phyloP scores from a whole-genome alignment of 1,140 invertebrate species.

The Halictus rubicundus region DNA sequence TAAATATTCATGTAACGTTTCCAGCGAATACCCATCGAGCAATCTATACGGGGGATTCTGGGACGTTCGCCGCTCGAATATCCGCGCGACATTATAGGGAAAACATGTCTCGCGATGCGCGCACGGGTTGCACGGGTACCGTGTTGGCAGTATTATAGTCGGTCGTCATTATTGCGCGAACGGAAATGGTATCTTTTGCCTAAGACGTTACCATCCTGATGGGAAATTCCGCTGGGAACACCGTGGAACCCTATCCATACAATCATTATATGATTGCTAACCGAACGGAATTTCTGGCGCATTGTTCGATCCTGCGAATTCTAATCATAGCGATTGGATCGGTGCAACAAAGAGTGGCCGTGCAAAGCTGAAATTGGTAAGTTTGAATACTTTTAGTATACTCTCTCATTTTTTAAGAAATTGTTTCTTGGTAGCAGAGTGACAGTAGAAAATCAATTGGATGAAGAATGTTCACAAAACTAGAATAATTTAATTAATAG shows the following conservation, averaged over 20 bases:
- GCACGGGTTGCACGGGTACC: not conserved
- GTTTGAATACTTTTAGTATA: too few species aligned
- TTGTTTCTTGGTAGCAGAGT: too few species aligned
- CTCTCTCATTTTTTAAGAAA: too few species aligned
- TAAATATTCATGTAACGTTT: conserved; percentile 45
- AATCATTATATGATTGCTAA: too few species aligned
- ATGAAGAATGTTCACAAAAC: too few species aligned
- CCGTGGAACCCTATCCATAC: not conserved
- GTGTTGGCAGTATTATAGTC: not conserved
- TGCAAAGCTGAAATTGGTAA: too few species aligned
- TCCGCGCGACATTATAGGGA: conserved; percentile 18
- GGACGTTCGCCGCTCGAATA: conserved; percentile 15
- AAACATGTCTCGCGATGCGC: conserved; percentile 1
- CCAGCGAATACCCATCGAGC: conserved; percentile 19
- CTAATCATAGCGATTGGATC: too few species aligned
- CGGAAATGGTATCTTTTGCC: not conserved
- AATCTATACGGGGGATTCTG: conserved; percentile 10
- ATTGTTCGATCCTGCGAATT: not conserved
- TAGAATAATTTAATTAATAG: too few species aligned
- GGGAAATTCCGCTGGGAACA: not conserved
- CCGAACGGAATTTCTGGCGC: not conserved
- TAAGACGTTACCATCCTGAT: not conserved
- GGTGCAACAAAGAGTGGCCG: too few species aligned
- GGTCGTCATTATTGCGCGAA: conserved; percentile 1
- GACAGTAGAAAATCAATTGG: too few species aligned